Conservation (phyloP, 2,113 vertebrate species). For the Cisticola juncidis region DNA sequence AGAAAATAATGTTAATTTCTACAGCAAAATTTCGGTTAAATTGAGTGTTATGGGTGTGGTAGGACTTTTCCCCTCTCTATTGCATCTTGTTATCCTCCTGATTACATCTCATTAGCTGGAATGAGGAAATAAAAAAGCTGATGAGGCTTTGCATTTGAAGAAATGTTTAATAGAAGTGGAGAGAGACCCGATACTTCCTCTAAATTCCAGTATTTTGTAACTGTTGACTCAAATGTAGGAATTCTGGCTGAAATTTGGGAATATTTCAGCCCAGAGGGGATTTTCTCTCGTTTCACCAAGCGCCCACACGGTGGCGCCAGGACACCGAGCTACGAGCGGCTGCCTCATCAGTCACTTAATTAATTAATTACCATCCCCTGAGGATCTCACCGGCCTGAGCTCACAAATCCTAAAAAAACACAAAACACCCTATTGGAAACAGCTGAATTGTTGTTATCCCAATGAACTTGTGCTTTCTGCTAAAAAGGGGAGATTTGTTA, state of each 20-base stretch:
- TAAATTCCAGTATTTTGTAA: not conserved
- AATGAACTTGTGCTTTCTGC: not conserved
- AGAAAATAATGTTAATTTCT: not conserved
- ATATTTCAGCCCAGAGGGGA: not conserved
- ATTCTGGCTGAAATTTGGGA: not conserved
- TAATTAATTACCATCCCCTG: not conserved
- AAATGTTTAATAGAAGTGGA: not conserved
- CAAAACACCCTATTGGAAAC: not conserved
- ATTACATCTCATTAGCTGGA: not conserved
- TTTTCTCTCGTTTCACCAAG: not conserved
- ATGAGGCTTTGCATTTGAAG: not conserved
- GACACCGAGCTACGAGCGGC: not conserved
- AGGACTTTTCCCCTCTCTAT: not conserved
- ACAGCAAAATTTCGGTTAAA: not conserved
- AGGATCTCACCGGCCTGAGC: not conserved
- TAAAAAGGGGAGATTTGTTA: not conserved
- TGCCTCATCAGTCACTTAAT: accelerated
- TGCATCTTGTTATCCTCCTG: not conserved
- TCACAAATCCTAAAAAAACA: not conserved
- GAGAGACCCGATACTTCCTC: accelerated
- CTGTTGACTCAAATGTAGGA: not conserved
- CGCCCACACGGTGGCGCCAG: constrained; percentile 70
- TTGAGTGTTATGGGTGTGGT: not conserved
- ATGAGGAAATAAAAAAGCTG: not conserved
- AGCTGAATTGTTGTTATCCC: not conserved